Evolutionary conservation across 1,140 invertebrate genomes (phyloP), one percentile per base, ranked within the genome.

Genomic region (Reticulitermes speratus): DNA sequence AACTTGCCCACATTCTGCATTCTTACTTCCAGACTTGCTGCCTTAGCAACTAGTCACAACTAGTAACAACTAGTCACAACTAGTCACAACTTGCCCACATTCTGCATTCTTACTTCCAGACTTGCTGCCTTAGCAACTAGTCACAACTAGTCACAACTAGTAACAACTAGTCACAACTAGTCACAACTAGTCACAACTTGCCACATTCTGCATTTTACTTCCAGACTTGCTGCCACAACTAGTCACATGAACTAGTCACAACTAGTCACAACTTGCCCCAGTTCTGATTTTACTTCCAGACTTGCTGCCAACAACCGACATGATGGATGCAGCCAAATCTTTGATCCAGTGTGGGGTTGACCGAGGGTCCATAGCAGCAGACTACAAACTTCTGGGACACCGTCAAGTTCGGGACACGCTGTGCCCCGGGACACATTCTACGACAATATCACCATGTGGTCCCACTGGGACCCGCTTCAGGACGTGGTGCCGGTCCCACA

Each of bases 351-450:
- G 93, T 11, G 95, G 95, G 2, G 92, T 96, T 0, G 89, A 92
- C 19, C 88, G 90, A 11, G 93, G 93, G 3, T 92, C 93, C 88
- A 94, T 96, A 38, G 89, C 90, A 59, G 85, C 90, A 0, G 89
- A 94, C 87, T 96, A 96, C 88, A 94, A 93, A 81, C 89, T 96
- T 19, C 87, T 95, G 16, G 95, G 94, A 0, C 95, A 96, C 87
- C 90, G 94, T 75, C 95, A 96, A 91, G 92, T 95, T 0, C 90
- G 91, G 2, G 90, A 91, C 3, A 96, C 96, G 0, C 92, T 94
- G 86, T 96, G 95, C 89, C 96, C 96, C 0, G 96, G 96, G 90
- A 94, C 2, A 89, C 91, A 0, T 89, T 96, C 0, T 96, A 89
- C 86, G 87, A 92, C 1, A 93, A 94, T 86, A 94, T 96, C 44